These are phyloP conservation scores for Anguilla marmorata DNA, from an alignment of 2,797 vertebrate genomes.

Conservation along the genomic window DNA sequence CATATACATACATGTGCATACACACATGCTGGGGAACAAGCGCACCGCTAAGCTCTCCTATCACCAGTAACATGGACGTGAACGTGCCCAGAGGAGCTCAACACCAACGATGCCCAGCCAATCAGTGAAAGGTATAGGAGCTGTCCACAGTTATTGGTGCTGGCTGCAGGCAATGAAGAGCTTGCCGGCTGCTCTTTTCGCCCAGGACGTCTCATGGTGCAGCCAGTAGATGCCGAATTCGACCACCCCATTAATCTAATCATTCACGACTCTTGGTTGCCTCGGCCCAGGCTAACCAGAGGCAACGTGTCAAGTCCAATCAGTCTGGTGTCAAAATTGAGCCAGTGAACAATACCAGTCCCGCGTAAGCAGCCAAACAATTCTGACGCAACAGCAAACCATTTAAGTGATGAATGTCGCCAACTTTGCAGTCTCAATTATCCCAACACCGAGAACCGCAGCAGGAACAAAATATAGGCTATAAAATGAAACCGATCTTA, in stretches of 20 bases:
- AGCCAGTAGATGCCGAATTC: background rate
- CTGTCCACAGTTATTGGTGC: too few species aligned
- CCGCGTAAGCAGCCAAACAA: background rate
- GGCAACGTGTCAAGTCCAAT: background rate
- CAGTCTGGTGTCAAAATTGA: constrained; percentile 1
- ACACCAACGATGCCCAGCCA: too few species aligned
- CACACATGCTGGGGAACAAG: too few species aligned
- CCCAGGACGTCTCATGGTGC: background rate
- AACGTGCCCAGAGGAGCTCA: too few species aligned
- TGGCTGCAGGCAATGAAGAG: too few species aligned
- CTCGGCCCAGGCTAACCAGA: background rate
- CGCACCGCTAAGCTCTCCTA: too few species aligned
- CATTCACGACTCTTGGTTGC: background rate
- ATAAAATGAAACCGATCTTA: background rate
- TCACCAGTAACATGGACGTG: too few species aligned
- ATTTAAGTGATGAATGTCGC: constrained; percentile 9
- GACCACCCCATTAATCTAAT: background rate
- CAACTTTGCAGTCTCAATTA: constrained; percentile 4
- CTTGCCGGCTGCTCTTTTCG: too few species aligned
- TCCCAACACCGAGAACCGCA: background rate
- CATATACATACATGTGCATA: too few species aligned
- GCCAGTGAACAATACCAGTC: background rate
- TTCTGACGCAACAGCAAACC: background rate
- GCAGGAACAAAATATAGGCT: constrained; percentile 8
- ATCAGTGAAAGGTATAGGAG: too few species aligned